phyloP scores from a whole-genome alignment of 1,140 invertebrate species.

The Zaprionus taronus region DNA sequence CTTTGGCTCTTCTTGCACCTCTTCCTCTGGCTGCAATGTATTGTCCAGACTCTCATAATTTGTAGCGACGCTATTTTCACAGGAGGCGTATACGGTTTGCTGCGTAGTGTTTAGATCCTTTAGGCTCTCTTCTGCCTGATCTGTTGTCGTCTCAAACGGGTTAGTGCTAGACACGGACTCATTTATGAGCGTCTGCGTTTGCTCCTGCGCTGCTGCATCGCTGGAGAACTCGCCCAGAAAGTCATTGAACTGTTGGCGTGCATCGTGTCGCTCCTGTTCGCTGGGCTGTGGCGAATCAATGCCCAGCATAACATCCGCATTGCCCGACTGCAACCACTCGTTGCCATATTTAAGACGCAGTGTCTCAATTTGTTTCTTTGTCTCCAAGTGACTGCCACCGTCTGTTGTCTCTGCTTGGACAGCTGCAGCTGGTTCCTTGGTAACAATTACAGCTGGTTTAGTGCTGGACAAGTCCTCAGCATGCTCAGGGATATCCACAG shows the following conservation, averaged over 20 bases:
- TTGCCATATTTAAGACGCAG: slow-evolving; percentile 86
- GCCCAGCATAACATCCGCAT: slow-evolving; percentile 86
- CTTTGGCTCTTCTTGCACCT: neutral
- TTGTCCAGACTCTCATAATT: slow-evolving; percentile 51
- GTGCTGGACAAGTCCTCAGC: slow-evolving; percentile 5
- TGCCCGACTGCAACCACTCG: slow-evolving; percentile 86
- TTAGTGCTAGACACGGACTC: slow-evolving; percentile 18
- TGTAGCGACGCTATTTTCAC: slow-evolving; percentile 42
- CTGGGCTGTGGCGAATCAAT: slow-evolving; percentile 33
- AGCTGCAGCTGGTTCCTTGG: neutral
- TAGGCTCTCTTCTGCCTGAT: slow-evolving; percentile 27
- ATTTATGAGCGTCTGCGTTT: slow-evolving; percentile 45
- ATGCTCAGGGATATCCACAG: slow-evolving; percentile 68
- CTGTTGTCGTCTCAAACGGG: slow-evolving; percentile 50
- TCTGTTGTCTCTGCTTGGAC: slow-evolving; percentile 24
- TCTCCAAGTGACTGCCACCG: slow-evolving; percentile 85
- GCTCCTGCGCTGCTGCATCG: neutral
- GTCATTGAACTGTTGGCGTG: slow-evolving; percentile 68
- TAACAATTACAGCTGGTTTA: slow-evolving; percentile 2
- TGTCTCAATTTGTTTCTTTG: slow-evolving; percentile 87
- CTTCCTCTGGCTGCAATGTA: slow-evolving; percentile 12
- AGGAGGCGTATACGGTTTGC: slow-evolving; percentile 64
- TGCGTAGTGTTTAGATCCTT: slow-evolving; percentile 9
- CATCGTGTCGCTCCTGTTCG: slow-evolving; percentile 45
- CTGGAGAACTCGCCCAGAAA: slow-evolving; percentile 59